Evolutionary conservation across 35 echinoderm and acorn worm species (phyloP).

Genomic region (Patiria miniata): DNA sequence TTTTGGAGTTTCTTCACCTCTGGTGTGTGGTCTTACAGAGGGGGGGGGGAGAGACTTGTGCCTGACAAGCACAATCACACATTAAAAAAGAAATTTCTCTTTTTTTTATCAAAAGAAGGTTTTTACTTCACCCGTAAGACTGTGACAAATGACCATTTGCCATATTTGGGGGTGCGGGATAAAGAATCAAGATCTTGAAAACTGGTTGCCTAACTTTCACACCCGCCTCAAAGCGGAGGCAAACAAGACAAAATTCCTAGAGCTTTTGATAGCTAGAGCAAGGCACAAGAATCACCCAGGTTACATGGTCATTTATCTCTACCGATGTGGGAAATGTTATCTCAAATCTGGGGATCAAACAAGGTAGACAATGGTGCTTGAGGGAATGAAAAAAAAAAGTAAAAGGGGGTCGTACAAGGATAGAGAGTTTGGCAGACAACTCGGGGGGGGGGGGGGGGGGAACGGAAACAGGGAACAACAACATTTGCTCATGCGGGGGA

Average conservation of each 20-base stretch:
- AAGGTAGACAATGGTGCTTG: neutral
- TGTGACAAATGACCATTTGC: slow-evolving; percentile 11
- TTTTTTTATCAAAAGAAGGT: neutral
- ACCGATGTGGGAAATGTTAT: neutral
- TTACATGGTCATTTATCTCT: slow-evolving; percentile 4
- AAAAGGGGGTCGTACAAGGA: neutral
- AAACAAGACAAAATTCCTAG: neutral
- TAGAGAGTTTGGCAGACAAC: neutral
- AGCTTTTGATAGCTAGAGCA: neutral
- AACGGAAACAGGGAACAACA: neutral
- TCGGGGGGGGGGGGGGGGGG: too few relatives aligned
- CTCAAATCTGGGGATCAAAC: slow-evolving; percentile 17
- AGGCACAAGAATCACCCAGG: neutral
- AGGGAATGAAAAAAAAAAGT: neutral
- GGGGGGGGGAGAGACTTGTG: neutral
- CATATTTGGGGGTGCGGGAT: neutral
- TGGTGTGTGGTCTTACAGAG: neutral
- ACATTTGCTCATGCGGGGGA: slow-evolving; percentile 10
- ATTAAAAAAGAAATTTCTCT: neutral
- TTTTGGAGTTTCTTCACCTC: slow-evolving; percentile 6
- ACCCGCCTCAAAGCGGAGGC: neutral
- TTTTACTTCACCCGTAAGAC: neutral
- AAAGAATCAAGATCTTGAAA: too few relatives aligned
- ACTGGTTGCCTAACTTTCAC: slow-evolving; percentile 9
- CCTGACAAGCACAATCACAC: neutral